Conservation (phyloP, 1,140 invertebrate genomes). For the Lepidurus arcticus region DNA sequence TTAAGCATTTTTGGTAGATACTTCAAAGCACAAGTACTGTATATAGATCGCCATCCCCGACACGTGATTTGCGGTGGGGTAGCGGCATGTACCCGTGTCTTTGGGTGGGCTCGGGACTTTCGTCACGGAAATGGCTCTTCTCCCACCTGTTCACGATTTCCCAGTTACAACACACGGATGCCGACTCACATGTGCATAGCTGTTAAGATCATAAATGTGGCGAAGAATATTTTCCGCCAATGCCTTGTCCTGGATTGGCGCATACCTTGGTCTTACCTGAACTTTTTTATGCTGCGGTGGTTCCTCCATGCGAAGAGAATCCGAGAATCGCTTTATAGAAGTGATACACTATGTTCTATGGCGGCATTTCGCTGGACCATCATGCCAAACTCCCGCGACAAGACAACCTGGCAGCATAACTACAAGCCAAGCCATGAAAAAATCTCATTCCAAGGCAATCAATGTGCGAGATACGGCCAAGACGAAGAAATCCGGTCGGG, state of each 20-base stretch:
- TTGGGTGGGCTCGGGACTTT: neutral
- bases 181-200: constrained; percentile 1
- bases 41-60: too few species aligned
- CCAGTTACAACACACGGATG: neutral
- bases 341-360: neutral
- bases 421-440: neutral
- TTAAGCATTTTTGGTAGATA: too few species aligned
- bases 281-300: too few species aligned
- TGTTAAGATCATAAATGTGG: constrained; percentile 5
- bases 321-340: neutral
- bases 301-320: too few species aligned
- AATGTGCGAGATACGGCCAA: neutral
- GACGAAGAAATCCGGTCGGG: neutral
- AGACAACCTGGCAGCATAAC: neutral
- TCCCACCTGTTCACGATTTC: neutral
- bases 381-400: neutral
- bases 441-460: constrained; percentile 17
- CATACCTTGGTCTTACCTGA: too few species aligned
- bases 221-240: neutral
- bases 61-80: too few species aligned
- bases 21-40: too few species aligned
- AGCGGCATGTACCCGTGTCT: too few species aligned
- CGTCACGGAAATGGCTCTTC: constrained; percentile 8
- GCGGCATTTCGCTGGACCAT: neutral
- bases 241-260: neutral